A percentile compares a stretch with the other conserved stretches of the same genome.
Evolutionary conservation across 2,888 invertebrate genomes (phyloP).

Genomic region (Dicyrtoma fusca): DNA sequence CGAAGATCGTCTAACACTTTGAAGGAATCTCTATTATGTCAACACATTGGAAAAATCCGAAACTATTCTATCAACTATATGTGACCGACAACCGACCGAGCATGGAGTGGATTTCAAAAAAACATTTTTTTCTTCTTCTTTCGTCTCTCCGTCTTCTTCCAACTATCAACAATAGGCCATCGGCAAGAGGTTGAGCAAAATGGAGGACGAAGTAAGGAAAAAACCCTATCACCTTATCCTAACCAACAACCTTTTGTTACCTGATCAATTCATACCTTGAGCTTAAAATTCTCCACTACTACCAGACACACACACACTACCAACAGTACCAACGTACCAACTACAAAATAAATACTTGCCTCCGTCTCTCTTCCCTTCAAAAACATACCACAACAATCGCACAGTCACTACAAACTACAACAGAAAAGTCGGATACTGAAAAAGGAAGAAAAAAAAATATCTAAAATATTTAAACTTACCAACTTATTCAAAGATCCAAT

Average conservation of each 20-base stretch:
- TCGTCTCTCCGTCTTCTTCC: no score
- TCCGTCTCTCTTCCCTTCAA: background rate
- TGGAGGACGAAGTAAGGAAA: conserved; percentile 40
- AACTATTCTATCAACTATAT: no score
- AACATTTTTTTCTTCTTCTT: background rate
- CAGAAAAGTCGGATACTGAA: background rate
- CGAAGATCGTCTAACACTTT: no score
- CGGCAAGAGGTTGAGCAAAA: conserved; percentile 43
- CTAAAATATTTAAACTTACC: conserved; percentile 11
- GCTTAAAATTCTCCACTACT: conserved; percentile 7
- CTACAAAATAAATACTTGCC: background rate
- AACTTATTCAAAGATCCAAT: conserved; percentile 14
- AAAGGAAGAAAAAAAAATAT: background rate
- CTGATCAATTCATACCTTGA: conserved; percentile 29
- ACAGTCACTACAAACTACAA: no score
- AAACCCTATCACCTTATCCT: conserved; percentile 23
- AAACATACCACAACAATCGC: no score
- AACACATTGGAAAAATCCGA: no score
- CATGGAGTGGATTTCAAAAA: background rate
- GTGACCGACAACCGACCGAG: no score
- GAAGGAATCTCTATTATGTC: no score
- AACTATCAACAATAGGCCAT: conserved; percentile 32
- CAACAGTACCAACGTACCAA: no score
- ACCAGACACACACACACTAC: no score
- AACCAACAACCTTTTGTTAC: conserved; percentile 38